Evolutionary conservation across 2,797 vertebrate genomes (phyloP).

Genomic region (Cyclopterus lumpus): DNA sequence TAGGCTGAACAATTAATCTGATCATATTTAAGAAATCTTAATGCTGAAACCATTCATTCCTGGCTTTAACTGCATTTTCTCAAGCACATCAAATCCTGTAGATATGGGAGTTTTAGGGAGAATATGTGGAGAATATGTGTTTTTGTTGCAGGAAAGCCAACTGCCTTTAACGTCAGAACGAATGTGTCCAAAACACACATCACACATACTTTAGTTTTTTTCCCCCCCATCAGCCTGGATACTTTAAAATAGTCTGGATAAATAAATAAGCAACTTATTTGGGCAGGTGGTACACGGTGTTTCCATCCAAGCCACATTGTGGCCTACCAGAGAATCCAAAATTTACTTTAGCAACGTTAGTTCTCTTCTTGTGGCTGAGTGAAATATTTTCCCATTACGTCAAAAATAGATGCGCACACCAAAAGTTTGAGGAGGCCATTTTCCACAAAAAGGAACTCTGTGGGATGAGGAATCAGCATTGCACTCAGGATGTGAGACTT

Average conservation of each 20-base stretch:
- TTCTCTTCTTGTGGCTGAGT: slow-evolving; percentile 54
- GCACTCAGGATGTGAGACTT: slow-evolving; percentile 56
- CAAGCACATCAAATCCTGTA: neutral
- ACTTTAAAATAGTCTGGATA: slow-evolving; percentile 44
- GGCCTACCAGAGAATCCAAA: slow-evolving; percentile 60
- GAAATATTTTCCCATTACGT: slow-evolving; percentile 65
- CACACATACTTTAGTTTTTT: slow-evolving; percentile 21
- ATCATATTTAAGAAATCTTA: neutral
- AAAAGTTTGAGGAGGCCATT: slow-evolving; percentile 50
- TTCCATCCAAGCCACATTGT: slow-evolving; percentile 50
- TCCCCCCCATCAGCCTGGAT: neutral
- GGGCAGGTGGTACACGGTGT: slow-evolving; percentile 71
- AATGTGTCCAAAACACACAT: slow-evolving; percentile 36
- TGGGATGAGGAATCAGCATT: slow-evolving; percentile 51
- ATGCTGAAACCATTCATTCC: neutral
- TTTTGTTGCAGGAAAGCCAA: slow-evolving; percentile 13
- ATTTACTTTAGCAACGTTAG: slow-evolving; percentile 42
- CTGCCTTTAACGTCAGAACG: slow-evolving; percentile 5
- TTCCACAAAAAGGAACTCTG: slow-evolving; percentile 58
- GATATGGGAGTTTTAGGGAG: neutral
- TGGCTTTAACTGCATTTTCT: neutral
- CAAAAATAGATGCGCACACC: slow-evolving; percentile 48
- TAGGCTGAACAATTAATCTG: neutral
- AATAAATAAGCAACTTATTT: slow-evolving; percentile 66
- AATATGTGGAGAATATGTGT: neutral